Evolutionary conservation across 2,113 vertebrate genomes (phyloP).

Genomic region (Andinoacara biseriatus): DNA sequence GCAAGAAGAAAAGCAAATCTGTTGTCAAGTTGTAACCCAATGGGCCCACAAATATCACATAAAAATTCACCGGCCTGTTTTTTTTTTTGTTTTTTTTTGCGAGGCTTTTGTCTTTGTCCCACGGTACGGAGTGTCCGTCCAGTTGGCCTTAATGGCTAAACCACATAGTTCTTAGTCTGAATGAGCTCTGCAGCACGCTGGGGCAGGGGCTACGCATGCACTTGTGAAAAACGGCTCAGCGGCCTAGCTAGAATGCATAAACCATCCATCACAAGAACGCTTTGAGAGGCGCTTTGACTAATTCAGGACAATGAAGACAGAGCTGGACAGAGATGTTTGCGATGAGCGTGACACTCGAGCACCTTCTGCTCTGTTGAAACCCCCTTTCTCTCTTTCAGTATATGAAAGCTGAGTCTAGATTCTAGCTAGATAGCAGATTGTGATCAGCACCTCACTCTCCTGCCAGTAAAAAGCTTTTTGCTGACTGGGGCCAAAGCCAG

Average conservation of each 20-base stretch:
- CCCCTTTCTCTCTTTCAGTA: slow-evolving; percentile 65
- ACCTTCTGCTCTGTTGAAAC: slow-evolving; percentile 68
- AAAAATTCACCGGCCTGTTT: slow-evolving; percentile 61
- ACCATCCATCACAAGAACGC: slow-evolving; percentile 69
- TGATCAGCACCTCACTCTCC: slow-evolving; percentile 70
- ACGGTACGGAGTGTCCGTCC: slow-evolving; percentile 60
- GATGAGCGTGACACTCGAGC: slow-evolving; percentile 67
- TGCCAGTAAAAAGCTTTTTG: slow-evolving; percentile 82
- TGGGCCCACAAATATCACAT: slow-evolving; percentile 72
- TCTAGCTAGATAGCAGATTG: slow-evolving; percentile 76
- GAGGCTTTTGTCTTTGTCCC: slow-evolving; percentile 47
- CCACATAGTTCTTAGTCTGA: slow-evolving; percentile 66
- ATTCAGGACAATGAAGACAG: slow-evolving; percentile 71
- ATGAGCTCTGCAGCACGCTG: slow-evolving; percentile 63
- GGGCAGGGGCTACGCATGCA: slow-evolving; percentile 36
- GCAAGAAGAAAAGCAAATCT: slow-evolving; percentile 75
- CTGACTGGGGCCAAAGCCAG: slow-evolving; percentile 83
- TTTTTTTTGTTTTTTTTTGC: slow-evolving; percentile 11
- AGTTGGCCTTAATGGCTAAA: slow-evolving; percentile 72
- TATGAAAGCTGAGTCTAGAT: slow-evolving; percentile 76
- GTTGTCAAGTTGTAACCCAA: slow-evolving; percentile 64
- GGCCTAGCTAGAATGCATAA: slow-evolving; percentile 56
- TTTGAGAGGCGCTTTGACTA: slow-evolving; percentile 68
- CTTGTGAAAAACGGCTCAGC: slow-evolving; percentile 33
- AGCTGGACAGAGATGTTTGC: slow-evolving; percentile 73